phyloP scores from a whole-genome alignment of 1,140 invertebrate genomes.

The Dolichoris vasculosae region DNA sequence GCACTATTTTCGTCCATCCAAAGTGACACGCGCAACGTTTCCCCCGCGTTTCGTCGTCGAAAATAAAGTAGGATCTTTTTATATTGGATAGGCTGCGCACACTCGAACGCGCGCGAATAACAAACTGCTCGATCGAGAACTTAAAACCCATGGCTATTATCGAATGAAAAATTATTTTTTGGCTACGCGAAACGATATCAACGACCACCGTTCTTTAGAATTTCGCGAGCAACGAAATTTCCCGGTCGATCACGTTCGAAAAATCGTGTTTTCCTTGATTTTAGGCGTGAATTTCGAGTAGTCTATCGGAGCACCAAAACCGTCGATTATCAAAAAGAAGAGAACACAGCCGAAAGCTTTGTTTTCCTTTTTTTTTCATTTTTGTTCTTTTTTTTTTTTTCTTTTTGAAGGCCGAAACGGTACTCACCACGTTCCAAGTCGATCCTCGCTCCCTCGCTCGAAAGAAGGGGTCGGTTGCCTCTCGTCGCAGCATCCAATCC shows the following conservation, averaged over 20 bases:
- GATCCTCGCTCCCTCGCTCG: conserved; percentile 14
- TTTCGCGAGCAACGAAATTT: conserved; percentile 50
- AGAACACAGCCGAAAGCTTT: conserved; percentile 20
- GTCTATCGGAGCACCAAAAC: conserved; percentile 74
- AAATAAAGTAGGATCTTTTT: background rate
- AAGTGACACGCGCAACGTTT: conserved; percentile 35
- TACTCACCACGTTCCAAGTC: conserved; percentile 67
- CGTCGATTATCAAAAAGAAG: conserved; percentile 52
- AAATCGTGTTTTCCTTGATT: conserved; percentile 21
- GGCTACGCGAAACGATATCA: background rate
- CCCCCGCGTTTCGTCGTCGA: background rate
- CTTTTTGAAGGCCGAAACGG: conserved; percentile 62
- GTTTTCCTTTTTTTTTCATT: background rate
- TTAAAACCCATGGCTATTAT: conserved; percentile 37
- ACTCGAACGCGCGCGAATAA: conserved; percentile 32
- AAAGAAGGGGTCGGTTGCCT: too few species aligned
- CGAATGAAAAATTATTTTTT: background rate
- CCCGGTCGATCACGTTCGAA: conserved; percentile 45
- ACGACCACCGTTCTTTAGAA: background rate
- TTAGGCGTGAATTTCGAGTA: conserved; percentile 66
- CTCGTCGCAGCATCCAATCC: too few species aligned
- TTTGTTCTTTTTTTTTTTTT: conserved; percentile 20
- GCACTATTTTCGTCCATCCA: conserved; percentile 24
- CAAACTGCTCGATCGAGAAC: conserved; percentile 11
- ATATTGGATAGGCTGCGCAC: background rate